These are phyloP conservation scores for Bubo blakistoni DNA, from an alignment of 2,113 vertebrate genomes.

Conservation along the genomic window DNA sequence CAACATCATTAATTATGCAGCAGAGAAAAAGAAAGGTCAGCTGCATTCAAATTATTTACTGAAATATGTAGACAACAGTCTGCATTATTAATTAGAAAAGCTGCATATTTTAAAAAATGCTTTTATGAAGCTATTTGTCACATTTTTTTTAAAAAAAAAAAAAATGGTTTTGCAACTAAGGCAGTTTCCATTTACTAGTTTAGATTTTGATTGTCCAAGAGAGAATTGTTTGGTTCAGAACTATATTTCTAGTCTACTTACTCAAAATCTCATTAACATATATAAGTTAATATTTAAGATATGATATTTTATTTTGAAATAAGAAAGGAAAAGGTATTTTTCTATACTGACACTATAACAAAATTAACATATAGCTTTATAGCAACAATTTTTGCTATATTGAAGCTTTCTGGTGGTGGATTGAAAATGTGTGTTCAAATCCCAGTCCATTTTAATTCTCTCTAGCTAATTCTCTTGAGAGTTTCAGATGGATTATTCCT, in stretches of 20 bases:
- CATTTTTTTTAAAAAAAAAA: not conserved
- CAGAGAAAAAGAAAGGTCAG: slow-evolving; percentile 32
- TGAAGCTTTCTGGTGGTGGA: not conserved
- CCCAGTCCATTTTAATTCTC: not conserved
- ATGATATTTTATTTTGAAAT: not conserved
- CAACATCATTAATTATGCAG: slow-evolving; percentile 38
- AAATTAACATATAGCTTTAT: not conserved
- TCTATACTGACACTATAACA: not conserved
- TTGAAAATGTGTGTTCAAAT: not conserved
- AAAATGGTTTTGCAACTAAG: not conserved
- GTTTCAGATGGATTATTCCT: not conserved
- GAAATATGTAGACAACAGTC: slow-evolving; percentile 28
- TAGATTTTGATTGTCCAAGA: not conserved
- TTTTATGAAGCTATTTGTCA: not conserved
- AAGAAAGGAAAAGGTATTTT: not conserved
- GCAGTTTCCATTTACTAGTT: not conserved
- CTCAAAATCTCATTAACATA: not conserved
- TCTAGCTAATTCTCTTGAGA: not conserved
- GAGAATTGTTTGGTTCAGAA: not conserved
- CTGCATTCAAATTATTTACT: slow-evolving; percentile 39
- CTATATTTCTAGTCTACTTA: not conserved
- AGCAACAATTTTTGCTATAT: not conserved
- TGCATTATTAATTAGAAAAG: slow-evolving; percentile 44
- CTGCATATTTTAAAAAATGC: not conserved
- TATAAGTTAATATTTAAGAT: not conserved